Conservation (phyloP, 2,797 vertebrate genomes). For the Psittacula derbiana region DNA sequence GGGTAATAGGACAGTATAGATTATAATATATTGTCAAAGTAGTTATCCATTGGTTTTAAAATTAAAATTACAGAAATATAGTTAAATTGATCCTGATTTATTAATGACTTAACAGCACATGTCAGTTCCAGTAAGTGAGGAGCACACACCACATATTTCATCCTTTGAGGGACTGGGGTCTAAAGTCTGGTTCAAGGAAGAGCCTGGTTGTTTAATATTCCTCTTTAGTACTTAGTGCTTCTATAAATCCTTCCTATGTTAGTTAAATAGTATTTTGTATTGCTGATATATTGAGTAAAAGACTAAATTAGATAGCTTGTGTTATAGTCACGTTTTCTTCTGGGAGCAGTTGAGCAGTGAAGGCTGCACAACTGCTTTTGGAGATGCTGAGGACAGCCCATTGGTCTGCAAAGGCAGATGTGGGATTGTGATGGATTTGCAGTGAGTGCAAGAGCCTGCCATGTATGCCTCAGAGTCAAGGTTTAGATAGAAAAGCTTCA, state of each 20-base stretch:
- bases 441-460: neutral
- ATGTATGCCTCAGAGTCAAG: neutral
- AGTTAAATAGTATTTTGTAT: neutral
- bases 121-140: neutral
- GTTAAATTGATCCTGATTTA: neutral
- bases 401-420: neutral
- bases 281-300: slow-evolving; percentile 4
- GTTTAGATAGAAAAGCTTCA: neutral
- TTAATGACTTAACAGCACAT: neutral
- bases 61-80: neutral
- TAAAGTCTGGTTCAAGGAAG: neutral
- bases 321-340: neutral
- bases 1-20: neutral
- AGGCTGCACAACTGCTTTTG: neutral
- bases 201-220: neutral
- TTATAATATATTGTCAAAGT: neutral
- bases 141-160: neutral
- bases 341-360: neutral
- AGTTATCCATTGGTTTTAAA: neutral
- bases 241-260: neutral
- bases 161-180: neutral
- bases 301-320: slow-evolving; percentile 5
- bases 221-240: neutral
- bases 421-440: neutral
- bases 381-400: neutral